phyloP scores from a whole-genome alignment of 2,113 vertebrate species.

The Oreochromis niloticus region DNA sequence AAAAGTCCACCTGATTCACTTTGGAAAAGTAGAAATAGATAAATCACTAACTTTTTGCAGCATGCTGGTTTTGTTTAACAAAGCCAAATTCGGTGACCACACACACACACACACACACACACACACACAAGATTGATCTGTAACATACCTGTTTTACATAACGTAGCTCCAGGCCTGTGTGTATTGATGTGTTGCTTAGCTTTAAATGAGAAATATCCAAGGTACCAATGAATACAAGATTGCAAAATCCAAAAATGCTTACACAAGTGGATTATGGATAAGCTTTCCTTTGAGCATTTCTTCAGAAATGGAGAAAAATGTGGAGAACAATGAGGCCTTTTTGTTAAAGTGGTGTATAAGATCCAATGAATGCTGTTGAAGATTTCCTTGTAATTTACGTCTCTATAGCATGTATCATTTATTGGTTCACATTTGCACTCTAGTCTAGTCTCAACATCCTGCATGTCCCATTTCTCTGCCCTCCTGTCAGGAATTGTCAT shows the following conservation, averaged over 20 bases:
- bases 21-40: background rate
- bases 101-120: background rate
- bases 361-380: background rate
- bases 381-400: background rate
- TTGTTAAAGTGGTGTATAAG: background rate
- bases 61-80: background rate
- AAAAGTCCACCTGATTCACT: background rate
- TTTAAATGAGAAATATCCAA: background rate
- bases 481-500: background rate
- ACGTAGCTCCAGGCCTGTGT: background rate
- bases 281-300: background rate
- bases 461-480: background rate
- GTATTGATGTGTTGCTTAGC: background rate
- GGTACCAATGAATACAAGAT: background rate
- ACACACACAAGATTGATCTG: background rate
- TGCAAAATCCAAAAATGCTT: background rate
- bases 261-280: constrained; percentile 8
- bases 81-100: background rate
- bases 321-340: background rate
- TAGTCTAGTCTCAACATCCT: background rate
- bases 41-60: background rate
- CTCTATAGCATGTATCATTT: background rate
- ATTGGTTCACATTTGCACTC: background rate
- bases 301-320: background rate
- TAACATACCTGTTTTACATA: constrained; percentile 3